Percentiles rank a stretch among this genome's conserved stretches.
Evolutionary conservation across 2,797 vertebrate genomes (phyloP).

Genomic region (Sciurus vulgaris): DNA sequence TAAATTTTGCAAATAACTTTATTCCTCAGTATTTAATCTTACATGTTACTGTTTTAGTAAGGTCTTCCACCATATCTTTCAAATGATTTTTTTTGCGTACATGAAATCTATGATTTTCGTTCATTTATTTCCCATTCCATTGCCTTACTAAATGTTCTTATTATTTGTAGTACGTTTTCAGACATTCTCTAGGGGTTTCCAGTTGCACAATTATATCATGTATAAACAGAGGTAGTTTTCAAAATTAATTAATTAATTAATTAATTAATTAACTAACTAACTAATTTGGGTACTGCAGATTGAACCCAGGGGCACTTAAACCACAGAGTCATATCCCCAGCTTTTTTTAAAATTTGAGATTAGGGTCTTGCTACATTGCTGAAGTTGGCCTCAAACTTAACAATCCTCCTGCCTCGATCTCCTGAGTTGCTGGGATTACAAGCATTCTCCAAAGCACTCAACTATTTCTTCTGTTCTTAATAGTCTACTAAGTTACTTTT

Average conservation of each 20-base stretch:
- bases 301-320: too few species aligned
- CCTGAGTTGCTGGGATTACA: not conserved
- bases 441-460: not conserved
- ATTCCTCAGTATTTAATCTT: constrained; percentile 3
- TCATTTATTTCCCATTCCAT: constrained; percentile 1
- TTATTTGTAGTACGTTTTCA: not conserved
- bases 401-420: not conserved
- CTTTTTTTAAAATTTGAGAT: not conserved
- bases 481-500: not conserved
- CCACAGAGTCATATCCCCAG: too few species aligned
- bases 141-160: not conserved
- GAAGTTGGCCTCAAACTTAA: not conserved
- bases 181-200: not conserved
- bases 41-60: not conserved
- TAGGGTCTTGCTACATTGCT: not conserved
- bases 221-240: too few species aligned
- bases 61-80: not conserved
- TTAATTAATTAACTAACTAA: too few species aligned
- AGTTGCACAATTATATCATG: not conserved
- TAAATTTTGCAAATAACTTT: constrained; percentile 39
- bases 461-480: not conserved
- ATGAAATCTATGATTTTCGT: not conserved
- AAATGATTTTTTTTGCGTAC: not conserved
- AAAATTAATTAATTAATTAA: too few species aligned
- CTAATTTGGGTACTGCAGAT: too few species aligned